Conservation (phyloP, 37 sponge, comb jelly and placozoan genomes). For the Oopsacas minuta region DNA sequence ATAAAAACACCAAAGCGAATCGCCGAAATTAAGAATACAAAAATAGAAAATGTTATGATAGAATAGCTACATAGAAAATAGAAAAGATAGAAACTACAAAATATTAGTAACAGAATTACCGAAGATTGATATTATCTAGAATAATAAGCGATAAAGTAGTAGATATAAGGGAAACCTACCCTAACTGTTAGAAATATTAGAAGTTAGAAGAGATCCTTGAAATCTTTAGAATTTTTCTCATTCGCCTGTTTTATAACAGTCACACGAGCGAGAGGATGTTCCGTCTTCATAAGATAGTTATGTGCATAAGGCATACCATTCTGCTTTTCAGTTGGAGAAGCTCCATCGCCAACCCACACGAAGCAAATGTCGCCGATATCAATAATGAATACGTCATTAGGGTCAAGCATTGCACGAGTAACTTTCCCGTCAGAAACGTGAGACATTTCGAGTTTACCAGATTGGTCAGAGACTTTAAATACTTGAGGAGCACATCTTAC, state of each 20-base stretch:
- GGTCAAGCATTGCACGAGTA: background rate
- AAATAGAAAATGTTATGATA: no score
- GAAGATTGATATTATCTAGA: no score
- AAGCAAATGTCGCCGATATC: background rate
- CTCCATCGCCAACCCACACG: background rate
- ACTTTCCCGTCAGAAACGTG: constrained; percentile 17
- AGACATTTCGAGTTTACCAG: constrained; percentile 15
- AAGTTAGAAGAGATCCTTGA: background rate
- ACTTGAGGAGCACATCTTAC: background rate
- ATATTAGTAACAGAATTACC: no score
- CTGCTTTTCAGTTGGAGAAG: background rate
- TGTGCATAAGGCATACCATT: constrained; percentile 10
- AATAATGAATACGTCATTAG: constrained; percentile 21
- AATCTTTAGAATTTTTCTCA: background rate
- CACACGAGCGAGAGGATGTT: background rate
- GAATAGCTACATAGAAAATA: no score
- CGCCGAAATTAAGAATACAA: no score
- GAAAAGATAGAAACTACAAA: no score
- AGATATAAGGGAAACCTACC: no score
- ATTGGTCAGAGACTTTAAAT: constrained; percentile 13
- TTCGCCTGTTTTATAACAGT: background rate
- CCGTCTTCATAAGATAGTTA: background rate
- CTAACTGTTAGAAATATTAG: background rate
- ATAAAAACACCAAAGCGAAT: no score
- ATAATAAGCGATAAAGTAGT: no score